Evolutionary conservation across 2,113 vertebrate genomes (phyloP), one percentile per base, ranked within the genome.

Genomic region (Brachypteracias leptosomus): DNA sequence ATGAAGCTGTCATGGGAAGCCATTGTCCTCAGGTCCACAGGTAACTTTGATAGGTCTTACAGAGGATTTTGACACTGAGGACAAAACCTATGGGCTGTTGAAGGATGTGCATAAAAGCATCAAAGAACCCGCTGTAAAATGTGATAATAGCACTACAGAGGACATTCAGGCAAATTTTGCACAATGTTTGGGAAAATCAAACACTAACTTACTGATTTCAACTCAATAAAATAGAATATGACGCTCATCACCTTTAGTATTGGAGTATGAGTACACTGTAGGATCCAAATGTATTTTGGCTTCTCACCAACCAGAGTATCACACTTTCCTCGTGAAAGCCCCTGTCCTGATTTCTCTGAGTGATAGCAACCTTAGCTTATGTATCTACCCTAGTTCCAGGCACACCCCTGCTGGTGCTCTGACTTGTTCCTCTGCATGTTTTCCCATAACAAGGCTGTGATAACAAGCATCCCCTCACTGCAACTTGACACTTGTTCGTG

Each of bases 301-400:
- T 82, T 68, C 67, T 80, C 62, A 46, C 62, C 26, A 68, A 7
- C 24, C 11, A 19, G 55, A 51, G 22, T 21, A 55, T 19, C 31
- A 28, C 2, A 2, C 10, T 16, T 33, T 17, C 28, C 28, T 70
- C 6, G 2, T 0, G 0, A 72, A 79, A 90, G 28, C 20, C 21
- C 21, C 70, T n/a, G 21, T n/a, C 18, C 35, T 66, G 15, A 14
- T 71, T 72, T 90, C 75, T 77, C 3, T 1, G 51, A 21, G 31
- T 49, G 63, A n/a, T 35, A 44, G 33, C 58, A 83, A n/a, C 12
- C 59, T 62, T 25, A 49, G 38, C 18, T 76, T 40, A 33, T 28
- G 3, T 36, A 52, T 40, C 22, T 67, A 5, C 24, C 29, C 26
- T n/a, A 26, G 35, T 44, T 92, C 51, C 66, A 71, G 85, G 31